Evolutionary conservation across 1,140 invertebrate species (phyloP).

Genomic region (Geopemphigus sp.): DNA sequence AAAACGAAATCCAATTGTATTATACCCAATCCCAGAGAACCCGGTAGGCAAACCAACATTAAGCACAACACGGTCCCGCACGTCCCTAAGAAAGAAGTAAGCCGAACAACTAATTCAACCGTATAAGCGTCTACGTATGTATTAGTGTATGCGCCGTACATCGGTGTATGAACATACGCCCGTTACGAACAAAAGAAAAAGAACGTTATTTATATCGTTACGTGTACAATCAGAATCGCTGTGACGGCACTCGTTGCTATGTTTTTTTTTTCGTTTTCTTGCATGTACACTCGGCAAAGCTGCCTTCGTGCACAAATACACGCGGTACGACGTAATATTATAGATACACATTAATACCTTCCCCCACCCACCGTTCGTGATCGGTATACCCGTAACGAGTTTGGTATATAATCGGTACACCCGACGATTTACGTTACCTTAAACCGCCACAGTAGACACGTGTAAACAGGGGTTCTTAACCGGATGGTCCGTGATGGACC

Average conservation of each 20-base stretch:
- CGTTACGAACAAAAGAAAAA: no score
- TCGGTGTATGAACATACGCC: no score
- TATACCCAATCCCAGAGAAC: slow-evolving; percentile 56
- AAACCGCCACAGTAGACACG: no score
- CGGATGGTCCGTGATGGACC: no score
- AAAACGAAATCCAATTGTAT: slow-evolving; percentile 75
- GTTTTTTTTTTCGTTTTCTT: not conserved
- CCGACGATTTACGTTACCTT: no score
- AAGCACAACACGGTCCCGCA: slow-evolving; percentile 31
- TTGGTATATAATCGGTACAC: no score
- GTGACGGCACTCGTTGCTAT: not conserved
- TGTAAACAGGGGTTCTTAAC: no score
- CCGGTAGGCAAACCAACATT: slow-evolving; percentile 29
- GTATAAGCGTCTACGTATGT: not conserved
- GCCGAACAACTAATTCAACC: slow-evolving; percentile 11
- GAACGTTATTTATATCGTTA: not conserved
- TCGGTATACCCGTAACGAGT: no score
- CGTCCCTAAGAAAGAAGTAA: slow-evolving; percentile 39
- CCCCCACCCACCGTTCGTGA: no score
- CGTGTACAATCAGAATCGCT: slow-evolving; percentile 31
- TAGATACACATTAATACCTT: no score
- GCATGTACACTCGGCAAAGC: not conserved
- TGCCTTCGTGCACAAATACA: not conserved
- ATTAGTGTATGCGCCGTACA: not conserved
- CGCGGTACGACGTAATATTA: no score